These are phyloP conservation scores for Muraenolepis orangiensis DNA, from an alignment of 2,797 vertebrate species.

Conservation along the genomic window DNA sequence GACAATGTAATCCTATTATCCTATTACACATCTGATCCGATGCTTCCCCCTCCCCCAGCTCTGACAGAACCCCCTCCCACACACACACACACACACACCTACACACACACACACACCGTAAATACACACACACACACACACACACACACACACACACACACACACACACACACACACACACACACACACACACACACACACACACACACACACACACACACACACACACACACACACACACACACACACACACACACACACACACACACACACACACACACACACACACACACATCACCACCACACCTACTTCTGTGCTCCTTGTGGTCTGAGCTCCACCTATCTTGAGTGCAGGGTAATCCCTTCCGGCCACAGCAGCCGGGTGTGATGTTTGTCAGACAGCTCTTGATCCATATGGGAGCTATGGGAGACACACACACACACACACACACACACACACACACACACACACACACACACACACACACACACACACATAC, in stretches of 20 bases:
- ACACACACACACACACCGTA: no score
- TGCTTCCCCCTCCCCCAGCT: constrained; percentile 16
- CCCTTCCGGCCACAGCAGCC: constrained; percentile 41
- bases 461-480: no score
- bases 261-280: no score
- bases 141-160: no score
- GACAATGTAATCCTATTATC: constrained; percentile 28
- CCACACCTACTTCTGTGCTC: no score
- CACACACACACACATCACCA: no score
- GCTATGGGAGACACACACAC: no score
- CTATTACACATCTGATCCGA: constrained; percentile 25
- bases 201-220: background rate
- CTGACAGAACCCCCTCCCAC: constrained; percentile 13
- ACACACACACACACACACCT: no score
- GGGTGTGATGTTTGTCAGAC: constrained; percentile 52
- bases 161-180: background rate
- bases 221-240: no score
- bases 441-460: no score
- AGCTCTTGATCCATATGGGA: constrained; percentile 51
- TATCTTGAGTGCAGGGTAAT: constrained; percentile 27
- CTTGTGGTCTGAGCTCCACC: constrained; percentile 31
- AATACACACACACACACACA: background rate
- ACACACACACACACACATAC: no score
- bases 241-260: background rate
- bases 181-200: no score